A percentile compares a stretch with the other conserved stretches of the same genome.
These are phyloP conservation scores for Aeoliscus strigatus DNA, from an alignment of 2,797 vertebrate genomes.

Conservation along the genomic window DNA sequence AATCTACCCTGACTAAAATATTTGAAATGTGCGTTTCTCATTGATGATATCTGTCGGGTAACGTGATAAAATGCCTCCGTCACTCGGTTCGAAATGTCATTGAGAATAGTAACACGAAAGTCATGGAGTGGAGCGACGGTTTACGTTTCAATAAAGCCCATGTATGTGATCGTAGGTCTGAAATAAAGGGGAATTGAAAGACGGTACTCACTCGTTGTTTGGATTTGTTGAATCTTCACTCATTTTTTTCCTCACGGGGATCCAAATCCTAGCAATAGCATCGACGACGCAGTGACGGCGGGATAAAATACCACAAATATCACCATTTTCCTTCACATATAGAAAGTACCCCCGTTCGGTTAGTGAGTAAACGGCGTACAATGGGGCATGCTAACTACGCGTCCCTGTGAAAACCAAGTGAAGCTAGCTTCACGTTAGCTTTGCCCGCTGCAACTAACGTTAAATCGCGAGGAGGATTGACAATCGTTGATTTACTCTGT, in stretches of 20 bases:
- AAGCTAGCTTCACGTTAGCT: constrained; percentile 64
- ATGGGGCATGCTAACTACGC: constrained; percentile 51
- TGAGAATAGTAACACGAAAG: constrained; percentile 10
- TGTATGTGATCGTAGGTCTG: no score
- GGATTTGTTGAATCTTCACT: constrained; percentile 98
- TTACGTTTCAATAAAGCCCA: no score
- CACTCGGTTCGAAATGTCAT: constrained; percentile 35
- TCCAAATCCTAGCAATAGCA: constrained; percentile 85
- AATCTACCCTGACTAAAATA: no score
- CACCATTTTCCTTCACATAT: constrained; percentile 84
- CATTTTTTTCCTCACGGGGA: constrained; percentile 95
- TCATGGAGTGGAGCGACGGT: no score
- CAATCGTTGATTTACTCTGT: constrained; percentile 74
- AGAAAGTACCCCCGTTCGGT: constrained; percentile 45
- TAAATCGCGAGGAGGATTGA: constrained; percentile 71
- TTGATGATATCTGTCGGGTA: constrained; percentile 12
- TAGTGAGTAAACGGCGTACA: constrained; percentile 32
- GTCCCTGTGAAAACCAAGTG: constrained; percentile 47
- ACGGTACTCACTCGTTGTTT: constrained; percentile 96
- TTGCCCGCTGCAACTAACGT: constrained; percentile 51
- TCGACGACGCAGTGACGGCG: constrained; percentile 83
- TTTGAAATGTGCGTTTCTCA: no score
- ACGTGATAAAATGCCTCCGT: constrained; percentile 31
- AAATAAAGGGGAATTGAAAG: no score
- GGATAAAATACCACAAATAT: constrained; percentile 85